These are phyloP conservation scores for Illadopsis cleaveri DNA, from an alignment of 2,113 vertebrate species.

Conservation along the genomic window DNA sequence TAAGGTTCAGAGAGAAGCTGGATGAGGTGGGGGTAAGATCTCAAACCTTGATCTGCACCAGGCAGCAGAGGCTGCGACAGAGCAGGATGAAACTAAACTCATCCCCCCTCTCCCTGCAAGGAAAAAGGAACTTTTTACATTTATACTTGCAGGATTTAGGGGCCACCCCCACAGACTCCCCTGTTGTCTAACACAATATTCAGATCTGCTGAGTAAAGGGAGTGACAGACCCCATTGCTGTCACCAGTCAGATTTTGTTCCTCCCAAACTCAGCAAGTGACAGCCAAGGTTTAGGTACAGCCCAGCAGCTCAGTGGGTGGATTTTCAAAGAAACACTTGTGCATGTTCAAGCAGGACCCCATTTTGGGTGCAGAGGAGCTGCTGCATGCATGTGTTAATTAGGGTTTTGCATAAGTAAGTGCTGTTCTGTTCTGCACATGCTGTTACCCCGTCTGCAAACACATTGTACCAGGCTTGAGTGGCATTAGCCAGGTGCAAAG, in stretches of 20 bases:
- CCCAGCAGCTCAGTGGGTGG: background rate
- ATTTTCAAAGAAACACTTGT: background rate
- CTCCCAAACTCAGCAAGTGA: background rate
- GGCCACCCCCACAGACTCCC: background rate
- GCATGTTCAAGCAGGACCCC: background rate
- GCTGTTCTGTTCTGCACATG: background rate
- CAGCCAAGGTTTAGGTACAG: background rate
- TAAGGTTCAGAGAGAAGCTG: background rate
- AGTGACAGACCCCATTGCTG: background rate
- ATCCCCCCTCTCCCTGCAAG: background rate
- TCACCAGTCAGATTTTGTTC: background rate
- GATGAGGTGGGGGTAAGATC: background rate
- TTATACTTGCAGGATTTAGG: background rate
- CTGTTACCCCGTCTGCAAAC: background rate
- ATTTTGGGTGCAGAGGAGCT: background rate
- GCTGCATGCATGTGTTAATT: background rate
- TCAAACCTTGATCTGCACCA: background rate
- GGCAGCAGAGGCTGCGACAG: accelerated
- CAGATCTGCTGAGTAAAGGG: background rate
- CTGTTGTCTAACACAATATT: background rate
- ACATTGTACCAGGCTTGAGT: background rate
- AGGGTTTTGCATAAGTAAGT: background rate
- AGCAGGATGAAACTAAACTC: background rate
- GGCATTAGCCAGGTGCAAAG: background rate
- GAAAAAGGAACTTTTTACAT: background rate